Conservation (phyloP, 2,797 vertebrate genomes). For the Sebastes melanostomus region DNA sequence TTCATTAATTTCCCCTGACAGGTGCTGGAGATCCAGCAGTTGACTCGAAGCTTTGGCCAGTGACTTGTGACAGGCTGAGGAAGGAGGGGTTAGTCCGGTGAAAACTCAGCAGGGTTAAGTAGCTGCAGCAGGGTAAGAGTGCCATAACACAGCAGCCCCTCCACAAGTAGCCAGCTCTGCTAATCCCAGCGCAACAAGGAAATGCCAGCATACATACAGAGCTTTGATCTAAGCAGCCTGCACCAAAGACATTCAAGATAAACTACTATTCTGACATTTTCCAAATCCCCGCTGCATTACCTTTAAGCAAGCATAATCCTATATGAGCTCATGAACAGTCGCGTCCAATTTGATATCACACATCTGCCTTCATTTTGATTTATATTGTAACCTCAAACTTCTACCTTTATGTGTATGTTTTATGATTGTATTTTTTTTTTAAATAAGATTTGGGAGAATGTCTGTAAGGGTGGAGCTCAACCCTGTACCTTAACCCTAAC, state of each 20-base stretch:
- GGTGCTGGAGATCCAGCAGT: neutral
- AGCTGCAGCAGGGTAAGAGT: conserved; percentile 20
- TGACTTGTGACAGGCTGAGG: conserved; percentile 35
- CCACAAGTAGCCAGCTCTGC: conserved; percentile 14
- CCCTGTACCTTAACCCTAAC: neutral
- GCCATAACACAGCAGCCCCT: conserved; percentile 23
- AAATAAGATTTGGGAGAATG: neutral
- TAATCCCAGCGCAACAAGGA: conserved; percentile 45
- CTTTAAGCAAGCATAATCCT: conserved; percentile 31
- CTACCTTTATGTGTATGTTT: neutral
- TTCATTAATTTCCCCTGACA: neutral
- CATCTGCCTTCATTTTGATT: neutral
- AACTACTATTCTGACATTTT: conserved; percentile 35
- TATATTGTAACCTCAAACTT: neutral
- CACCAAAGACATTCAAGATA: conserved; percentile 25
- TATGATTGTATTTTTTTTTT: neutral
- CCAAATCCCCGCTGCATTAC: conserved; percentile 30
- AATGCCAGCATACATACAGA: conserved; percentile 19
- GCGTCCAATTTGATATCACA: neutral
- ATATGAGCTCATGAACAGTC: neutral
- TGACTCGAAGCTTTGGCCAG: conserved; percentile 29
- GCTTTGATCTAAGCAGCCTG: conserved; percentile 32
- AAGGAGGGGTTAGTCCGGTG: conserved; percentile 18
- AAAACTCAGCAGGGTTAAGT: conserved; percentile 54
- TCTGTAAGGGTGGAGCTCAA: neutral